Evolutionary conservation across 2,113 vertebrate species (phyloP).

Genomic region (Larimichthys polyactis): DNA sequence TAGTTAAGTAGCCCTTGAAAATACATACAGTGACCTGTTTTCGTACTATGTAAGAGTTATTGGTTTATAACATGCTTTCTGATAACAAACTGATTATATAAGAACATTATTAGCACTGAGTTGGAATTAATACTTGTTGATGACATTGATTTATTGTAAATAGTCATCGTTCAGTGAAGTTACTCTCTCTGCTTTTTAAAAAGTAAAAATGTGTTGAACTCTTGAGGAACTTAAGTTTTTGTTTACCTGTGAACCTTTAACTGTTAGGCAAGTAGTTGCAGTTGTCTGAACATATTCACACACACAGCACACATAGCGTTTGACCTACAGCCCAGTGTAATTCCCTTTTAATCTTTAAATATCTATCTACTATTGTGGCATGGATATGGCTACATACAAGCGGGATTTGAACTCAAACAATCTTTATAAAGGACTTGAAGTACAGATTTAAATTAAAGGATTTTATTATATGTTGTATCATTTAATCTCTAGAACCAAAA

Average conservation of each 20-base stretch:
- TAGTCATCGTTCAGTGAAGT: not conserved
- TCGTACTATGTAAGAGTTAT: not conserved
- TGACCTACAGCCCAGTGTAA: conserved; percentile 21
- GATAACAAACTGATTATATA: not conserved
- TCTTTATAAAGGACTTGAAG: not conserved
- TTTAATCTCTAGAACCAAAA: not conserved
- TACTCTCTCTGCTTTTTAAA: not conserved
- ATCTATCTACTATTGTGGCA: not conserved
- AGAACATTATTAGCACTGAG: not conserved
- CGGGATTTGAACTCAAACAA: not conserved
- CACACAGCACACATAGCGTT: not conserved
- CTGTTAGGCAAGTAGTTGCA: not conserved
- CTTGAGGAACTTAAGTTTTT: not conserved
- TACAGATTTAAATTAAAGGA: not conserved
- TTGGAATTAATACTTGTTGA: not conserved
- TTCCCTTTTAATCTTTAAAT: conserved; percentile 54
- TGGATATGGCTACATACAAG: not conserved
- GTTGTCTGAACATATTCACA: not conserved
- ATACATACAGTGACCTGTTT: not conserved
- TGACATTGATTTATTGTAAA: not conserved
- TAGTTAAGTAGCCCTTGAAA: not conserved
- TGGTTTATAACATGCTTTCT: not conserved
- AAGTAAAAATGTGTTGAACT: not conserved
- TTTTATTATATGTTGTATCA: not conserved
- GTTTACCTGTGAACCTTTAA: not conserved